Base-by-base conservation (phyloP, 2,888 invertebrate genomes). In the Apamea crenata region DNA sequence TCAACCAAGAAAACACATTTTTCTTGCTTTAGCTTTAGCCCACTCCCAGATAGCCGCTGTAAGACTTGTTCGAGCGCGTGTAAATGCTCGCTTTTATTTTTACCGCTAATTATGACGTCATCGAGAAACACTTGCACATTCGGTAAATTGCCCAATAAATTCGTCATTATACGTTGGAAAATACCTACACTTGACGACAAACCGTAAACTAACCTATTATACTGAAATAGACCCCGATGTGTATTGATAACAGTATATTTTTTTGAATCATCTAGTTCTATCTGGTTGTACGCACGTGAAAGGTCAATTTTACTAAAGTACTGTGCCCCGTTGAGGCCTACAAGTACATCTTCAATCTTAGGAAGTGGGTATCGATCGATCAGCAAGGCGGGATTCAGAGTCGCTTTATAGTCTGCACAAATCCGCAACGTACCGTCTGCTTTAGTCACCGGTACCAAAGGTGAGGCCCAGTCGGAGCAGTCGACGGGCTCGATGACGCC, bases 31-130 rank as follows among this genome's bases (percentile, higher is more conserved):
- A 50, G 44, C 44, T 44, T 44, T 44, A 44, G 44, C 44, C 44
- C 44, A 44, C 44, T 44, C 44, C 12, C 44, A 50, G 50, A 50
- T 50, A 50, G 50, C 5, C 50, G 16, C 50, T 50, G 50, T 50
- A 67, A 67, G 16, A 67, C 44, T 12, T 67, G 16, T 12, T n/a
- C 67, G 25, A 66, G 25, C 40, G 66, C 66, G 5, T 67, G 2
- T 67, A 67, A 67, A 67, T 44, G 67, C n/a, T 67, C n/a, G n/a
- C 7, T 8, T 68, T 68, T 68, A 7, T 44, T 68, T 29, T 47
- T 68, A 8, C 44, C 29, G 0, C 68, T 18, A 10, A 47, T 68
- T 5, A 68, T 68, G 10, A 47, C 68, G 1, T 68, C 47, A 29
- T 36, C 25, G 5, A 65, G 36, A 16, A 65, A 65, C 0, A 65